phyloP scores from a whole-genome alignment of 2,888 invertebrate genomes.

The Ophioninae sp. region DNA sequence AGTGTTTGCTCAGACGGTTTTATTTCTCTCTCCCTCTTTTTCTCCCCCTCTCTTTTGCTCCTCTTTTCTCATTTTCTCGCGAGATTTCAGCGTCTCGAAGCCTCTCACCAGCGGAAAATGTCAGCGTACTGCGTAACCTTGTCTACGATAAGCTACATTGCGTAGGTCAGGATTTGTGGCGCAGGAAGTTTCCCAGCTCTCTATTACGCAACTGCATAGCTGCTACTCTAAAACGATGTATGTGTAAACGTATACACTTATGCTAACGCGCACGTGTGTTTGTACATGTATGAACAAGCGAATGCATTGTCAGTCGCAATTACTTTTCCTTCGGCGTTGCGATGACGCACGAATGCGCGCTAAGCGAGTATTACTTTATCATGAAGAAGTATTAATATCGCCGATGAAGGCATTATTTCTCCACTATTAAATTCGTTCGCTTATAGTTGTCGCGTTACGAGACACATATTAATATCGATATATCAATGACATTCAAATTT shows the following conservation, averaged over 20 bases:
- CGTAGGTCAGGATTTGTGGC: conserved; percentile 61
- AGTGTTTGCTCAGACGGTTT: not conserved
- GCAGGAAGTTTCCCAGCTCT: conserved; percentile 51
- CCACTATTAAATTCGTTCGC: conserved; percentile 3
- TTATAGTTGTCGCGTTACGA: conserved; percentile 9
- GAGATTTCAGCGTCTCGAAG: conserved; percentile 9
- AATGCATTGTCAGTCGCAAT: conserved; percentile 39
- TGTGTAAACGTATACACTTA: conserved; percentile 16
- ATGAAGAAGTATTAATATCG: conserved; percentile 31
- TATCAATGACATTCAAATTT: not conserved
- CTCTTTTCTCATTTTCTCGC: not conserved
- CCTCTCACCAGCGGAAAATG: conserved; percentile 1
- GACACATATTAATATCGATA: not conserved
- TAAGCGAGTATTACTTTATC: conserved; percentile 43
- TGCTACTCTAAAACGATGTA: conserved; percentile 11
- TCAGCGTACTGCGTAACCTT: conserved; percentile 36
- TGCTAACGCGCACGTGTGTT: not conserved
- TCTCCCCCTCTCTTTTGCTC: conserved; percentile 4
- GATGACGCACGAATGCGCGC: conserved; percentile 46
- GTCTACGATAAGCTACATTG: conserved; percentile 54
- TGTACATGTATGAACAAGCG: not conserved
- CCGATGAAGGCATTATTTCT: conserved; percentile 17
- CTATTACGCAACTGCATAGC: conserved; percentile 51
- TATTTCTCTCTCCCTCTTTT: conserved; percentile 9
- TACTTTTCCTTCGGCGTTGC: conserved; percentile 38